Base-by-base conservation (phyloP, 2,888 invertebrate genomes). In the Mythimna albipuncta region DNA sequence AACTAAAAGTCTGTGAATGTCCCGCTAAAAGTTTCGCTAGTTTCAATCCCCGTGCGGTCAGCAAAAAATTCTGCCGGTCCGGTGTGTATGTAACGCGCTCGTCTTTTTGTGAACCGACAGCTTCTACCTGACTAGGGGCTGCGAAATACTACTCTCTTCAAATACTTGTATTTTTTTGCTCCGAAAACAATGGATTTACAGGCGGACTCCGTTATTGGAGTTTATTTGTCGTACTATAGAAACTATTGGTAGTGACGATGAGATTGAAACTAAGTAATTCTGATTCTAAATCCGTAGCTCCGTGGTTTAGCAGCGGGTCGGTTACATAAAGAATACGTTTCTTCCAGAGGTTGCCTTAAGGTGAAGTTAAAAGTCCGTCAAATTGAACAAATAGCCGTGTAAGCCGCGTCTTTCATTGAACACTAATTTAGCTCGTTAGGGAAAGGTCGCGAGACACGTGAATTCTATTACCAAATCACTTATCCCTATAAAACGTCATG, bases 161-260 rank as follows among this genome's bases (percentile, higher is more conserved):
- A 83, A 88, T 83, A 79, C 69, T 76, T 86, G 81, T 81, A 72
- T 87, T 86, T 79, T 80, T 89, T 89, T 86, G 72, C 69, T 75
- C 38, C 69, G 78, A 89, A 90, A 91, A 90, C 87, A 90, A 88
- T 86, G 84, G 87, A 79, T 89, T 88, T 87, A 83, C 80, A 85
- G 78, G 74, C 77, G 69, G 84, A 84, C 77, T 75, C 65, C 72
- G 82, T 81, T 83, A 82, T 85, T 85, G 65, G 79, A 83, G 80
- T 84, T 73, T 65, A 76, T 77, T 71, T 66, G 52, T 59, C 21
- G 44, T 68, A 47, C 55, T 57, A 19, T 47, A 55, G 21, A 32
- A 62, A 58, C 21, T 59, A 58, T 54, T 68, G 19, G 32, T 21
- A 55, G 21, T 35, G n/a, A 44, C 13, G 38, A 58, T 44, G 44